phyloP scores from a whole-genome alignment of 2,113 vertebrate species.

The Coregonus clupeaformis region DNA sequence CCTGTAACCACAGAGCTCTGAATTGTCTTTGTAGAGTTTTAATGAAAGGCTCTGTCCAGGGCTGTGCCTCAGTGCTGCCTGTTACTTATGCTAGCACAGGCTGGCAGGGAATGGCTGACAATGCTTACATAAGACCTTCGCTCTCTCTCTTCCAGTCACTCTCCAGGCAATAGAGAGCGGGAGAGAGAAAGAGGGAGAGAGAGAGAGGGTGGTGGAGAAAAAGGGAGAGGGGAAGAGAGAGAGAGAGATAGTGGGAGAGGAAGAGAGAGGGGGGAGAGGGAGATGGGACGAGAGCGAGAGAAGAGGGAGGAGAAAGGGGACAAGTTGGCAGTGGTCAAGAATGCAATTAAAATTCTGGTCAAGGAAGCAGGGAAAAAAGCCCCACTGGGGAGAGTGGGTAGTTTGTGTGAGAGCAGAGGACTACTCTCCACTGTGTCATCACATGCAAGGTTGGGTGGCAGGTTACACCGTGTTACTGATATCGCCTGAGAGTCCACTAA shows the following conservation, averaged over 20 bases:
- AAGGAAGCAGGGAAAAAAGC: slow-evolving; percentile 4
- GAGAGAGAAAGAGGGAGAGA: slow-evolving; percentile 9
- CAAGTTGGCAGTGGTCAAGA: slow-evolving; percentile 31
- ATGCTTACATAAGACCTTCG: not conserved
- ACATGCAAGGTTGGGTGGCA: not conserved
- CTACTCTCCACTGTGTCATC: not conserved
- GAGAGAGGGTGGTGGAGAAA: not conserved
- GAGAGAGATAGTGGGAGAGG: no score
- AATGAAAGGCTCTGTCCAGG: slow-evolving; percentile 41
- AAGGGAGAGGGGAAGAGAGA: not conserved
- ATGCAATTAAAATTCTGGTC: slow-evolving; percentile 46
- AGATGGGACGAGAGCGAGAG: not conserved
- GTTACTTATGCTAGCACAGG: slow-evolving; percentile 5
- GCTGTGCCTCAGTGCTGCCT: slow-evolving; percentile 11
- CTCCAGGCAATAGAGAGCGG: not conserved
- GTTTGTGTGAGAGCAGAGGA: slow-evolving; percentile 22
- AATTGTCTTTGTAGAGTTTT: slow-evolving; percentile 28
- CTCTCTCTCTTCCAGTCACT: not conserved
- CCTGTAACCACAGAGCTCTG: slow-evolving; percentile 25
- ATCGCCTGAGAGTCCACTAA: not conserved
- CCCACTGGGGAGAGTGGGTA: slow-evolving; percentile 11
- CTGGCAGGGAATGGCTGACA: slow-evolving; percentile 11
- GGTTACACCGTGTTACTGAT: not conserved
- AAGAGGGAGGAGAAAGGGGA: not conserved
- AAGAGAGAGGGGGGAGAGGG: no score